These are phyloP conservation scores for Ptilodon capucinus DNA, from an alignment of 2,888 invertebrate genomes.

Conservation along the genomic window DNA sequence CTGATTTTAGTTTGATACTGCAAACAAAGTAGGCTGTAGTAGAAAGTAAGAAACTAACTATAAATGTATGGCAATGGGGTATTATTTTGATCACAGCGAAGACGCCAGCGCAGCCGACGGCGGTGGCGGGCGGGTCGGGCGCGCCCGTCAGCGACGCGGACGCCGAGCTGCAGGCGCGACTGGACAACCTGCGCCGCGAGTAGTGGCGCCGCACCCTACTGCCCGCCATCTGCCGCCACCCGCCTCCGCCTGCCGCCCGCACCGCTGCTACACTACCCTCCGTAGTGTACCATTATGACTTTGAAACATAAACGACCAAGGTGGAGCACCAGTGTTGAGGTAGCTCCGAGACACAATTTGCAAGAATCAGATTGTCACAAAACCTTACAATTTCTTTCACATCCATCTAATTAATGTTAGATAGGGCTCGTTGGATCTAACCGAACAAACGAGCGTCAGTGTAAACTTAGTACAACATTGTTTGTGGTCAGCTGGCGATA, in stretches of 20 bases:
- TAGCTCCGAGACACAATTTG: too few species aligned
- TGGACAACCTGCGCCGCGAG: slow-evolving; percentile 96
- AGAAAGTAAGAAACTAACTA: too few species aligned
- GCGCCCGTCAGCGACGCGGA: slow-evolving; percentile 90
- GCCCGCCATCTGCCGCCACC: not conserved
- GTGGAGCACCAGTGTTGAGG: too few species aligned
- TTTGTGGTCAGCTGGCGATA: too few species aligned
- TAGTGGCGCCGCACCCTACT: slow-evolving; percentile 50
- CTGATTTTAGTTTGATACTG: not conserved
- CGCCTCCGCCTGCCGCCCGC: not conserved
- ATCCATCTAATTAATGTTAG: too few species aligned
- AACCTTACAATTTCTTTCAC: too few species aligned
- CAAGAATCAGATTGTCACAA: too few species aligned
- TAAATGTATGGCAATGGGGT: not conserved
- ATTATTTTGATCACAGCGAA: slow-evolving; percentile 68
- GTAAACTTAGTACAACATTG: too few species aligned
- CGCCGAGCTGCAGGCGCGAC: slow-evolving; percentile 97
- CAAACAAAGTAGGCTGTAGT: not conserved
- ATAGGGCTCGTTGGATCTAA: too few species aligned
- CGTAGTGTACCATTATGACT: too few species aligned
- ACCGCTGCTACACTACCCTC: not conserved
- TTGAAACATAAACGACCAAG: too few species aligned
- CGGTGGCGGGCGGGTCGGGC: slow-evolving; percentile 57
- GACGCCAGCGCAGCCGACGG: slow-evolving; percentile 84
- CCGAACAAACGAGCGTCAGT: too few species aligned